These are phyloP conservation scores for Calosoma granatense DNA, from an alignment of 1,140 invertebrate species.

Conservation along the genomic window DNA sequence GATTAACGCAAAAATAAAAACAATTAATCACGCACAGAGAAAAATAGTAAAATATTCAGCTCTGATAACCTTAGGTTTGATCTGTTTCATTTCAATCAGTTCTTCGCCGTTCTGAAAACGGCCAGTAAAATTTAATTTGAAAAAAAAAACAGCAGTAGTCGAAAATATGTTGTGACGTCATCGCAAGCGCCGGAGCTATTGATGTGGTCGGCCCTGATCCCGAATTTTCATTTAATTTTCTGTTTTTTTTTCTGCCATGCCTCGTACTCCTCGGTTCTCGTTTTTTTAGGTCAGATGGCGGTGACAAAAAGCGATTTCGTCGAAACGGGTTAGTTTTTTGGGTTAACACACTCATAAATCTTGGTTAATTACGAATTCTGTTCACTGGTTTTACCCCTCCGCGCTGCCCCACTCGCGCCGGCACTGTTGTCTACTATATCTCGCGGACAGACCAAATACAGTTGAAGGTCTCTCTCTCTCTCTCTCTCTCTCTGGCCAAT, in stretches of 20 bases:
- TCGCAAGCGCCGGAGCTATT: no score
- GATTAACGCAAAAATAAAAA: no score
- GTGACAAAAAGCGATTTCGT: not conserved
- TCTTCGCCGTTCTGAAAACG: no score
- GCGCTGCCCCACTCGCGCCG: not conserved
- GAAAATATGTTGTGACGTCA: no score
- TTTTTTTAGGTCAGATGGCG: not conserved
- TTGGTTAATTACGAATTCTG: constrained; percentile 6
- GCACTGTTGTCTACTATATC: not conserved
- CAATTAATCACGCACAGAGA: no score
- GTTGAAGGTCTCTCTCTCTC: not conserved
- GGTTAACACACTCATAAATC: constrained; percentile 7
- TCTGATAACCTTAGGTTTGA: no score
- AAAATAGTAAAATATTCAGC: no score
- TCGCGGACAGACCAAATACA: not conserved
- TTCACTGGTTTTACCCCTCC: not conserved
- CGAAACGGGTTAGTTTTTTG: not conserved
- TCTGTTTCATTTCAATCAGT: no score
- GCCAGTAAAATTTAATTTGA: no score
- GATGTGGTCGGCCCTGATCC: no score
- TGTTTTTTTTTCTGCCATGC: not conserved
- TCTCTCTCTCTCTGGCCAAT: not conserved
- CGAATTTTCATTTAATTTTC: not conserved
- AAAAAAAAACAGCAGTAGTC: no score
- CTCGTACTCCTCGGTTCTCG: not conserved